Evolutionary conservation across 2,113 vertebrate genomes (phyloP).

Genomic region (Muntiacus muntjak): DNA sequence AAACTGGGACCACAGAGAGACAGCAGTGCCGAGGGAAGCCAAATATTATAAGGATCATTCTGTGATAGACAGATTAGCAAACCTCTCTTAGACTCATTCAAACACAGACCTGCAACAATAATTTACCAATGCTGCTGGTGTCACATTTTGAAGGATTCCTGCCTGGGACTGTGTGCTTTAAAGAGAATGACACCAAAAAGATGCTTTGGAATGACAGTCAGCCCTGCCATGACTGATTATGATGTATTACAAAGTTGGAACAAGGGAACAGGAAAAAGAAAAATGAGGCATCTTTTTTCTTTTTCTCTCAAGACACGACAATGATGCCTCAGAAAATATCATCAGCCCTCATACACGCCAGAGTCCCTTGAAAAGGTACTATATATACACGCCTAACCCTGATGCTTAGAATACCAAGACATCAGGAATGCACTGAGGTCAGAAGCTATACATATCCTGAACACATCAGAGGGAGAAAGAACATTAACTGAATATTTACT

Average conservation of each 20-base stretch:
- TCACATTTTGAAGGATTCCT: background rate
- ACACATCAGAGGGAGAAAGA: background rate
- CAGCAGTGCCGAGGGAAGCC: slow-evolving; percentile 21
- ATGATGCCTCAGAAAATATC: background rate
- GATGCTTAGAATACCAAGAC: background rate
- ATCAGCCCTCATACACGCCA: background rate
- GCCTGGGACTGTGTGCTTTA: background rate
- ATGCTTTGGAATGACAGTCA: background rate
- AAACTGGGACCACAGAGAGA: background rate
- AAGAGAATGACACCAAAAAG: background rate
- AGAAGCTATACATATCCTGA: background rate
- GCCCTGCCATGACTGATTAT: background rate
- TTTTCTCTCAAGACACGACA: background rate
- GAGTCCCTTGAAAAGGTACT: background rate
- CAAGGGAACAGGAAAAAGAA: slow-evolving; percentile 10
- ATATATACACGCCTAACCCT: background rate
- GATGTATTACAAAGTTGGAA: background rate
- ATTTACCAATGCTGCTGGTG: background rate
- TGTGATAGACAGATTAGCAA: slow-evolving; percentile 21
- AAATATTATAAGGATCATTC: background rate
- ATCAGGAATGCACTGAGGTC: accelerated
- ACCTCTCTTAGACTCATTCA: background rate
- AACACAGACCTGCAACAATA: accelerated
- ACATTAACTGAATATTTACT: background rate
- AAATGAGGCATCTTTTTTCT: background rate